Conservation (phyloP, 2,888 invertebrate species). For the Parnassius mnemosyne region DNA sequence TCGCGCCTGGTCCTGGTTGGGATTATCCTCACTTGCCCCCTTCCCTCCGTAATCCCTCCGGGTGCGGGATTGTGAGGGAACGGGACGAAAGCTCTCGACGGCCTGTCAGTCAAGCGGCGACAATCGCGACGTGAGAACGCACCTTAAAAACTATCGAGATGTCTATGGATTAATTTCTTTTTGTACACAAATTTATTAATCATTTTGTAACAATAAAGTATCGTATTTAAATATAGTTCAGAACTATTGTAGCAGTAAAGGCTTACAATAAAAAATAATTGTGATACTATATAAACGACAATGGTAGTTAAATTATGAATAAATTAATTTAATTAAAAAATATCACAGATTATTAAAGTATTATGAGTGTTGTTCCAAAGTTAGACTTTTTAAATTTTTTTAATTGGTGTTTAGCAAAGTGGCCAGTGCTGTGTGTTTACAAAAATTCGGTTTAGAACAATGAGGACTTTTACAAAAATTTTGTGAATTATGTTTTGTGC, state of each 20-base stretch:
- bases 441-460: constrained; percentile 10
- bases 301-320: neutral
- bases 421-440: constrained; percentile 8
- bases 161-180: constrained; percentile 19
- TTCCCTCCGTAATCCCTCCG: constrained; percentile 56
- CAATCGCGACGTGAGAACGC: constrained; percentile 51
- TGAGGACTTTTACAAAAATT: constrained; percentile 29
- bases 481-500: constrained; percentile 45
- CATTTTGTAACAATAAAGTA: no score
- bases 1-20: constrained; percentile 30
- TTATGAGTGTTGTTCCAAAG: constrained; percentile 5
- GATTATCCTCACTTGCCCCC: constrained; percentile 39
- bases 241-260: neutral
- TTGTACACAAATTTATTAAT: neutral
- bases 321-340: neutral
- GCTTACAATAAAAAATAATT: neutral
- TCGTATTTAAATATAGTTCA: no score
- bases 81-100: constrained; percentile 37
- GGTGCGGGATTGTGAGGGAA: constrained; percentile 45
- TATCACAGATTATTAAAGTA: neutral
- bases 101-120: constrained; percentile 54
- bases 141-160: constrained; percentile 26
- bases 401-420: neutral
- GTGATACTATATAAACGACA: neutral
- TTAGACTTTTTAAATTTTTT: neutral